These are phyloP conservation scores for Camarhynchus parvulus DNA, from an alignment of 2,113 vertebrate genomes.

Conservation along the genomic window DNA sequence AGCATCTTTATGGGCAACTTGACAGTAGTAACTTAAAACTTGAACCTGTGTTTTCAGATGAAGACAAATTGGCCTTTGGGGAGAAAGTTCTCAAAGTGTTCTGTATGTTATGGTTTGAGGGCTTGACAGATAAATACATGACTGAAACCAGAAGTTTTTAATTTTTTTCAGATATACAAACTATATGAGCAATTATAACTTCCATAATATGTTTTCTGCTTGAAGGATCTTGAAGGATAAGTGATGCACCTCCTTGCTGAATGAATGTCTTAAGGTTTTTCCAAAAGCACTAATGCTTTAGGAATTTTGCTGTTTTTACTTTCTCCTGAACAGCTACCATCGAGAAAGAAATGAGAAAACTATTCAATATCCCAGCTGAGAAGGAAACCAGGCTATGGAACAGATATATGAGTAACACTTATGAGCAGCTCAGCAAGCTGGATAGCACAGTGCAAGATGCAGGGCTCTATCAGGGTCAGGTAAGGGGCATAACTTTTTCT, in stretches of 20 bases:
- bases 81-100: background rate
- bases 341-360: constrained; percentile 91
- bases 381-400: constrained; percentile 95
- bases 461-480: constrained; percentile 95
- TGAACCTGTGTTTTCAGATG: background rate
- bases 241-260: background rate
- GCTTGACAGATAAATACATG: background rate
- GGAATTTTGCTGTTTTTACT: background rate
- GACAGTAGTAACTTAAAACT: background rate
- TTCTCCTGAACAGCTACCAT: constrained; percentile 82
- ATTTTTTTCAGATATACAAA: background rate
- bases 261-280: background rate
- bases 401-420: constrained; percentile 93
- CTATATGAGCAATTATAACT: background rate
- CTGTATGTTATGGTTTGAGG: background rate
- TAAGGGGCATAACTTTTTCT: constrained; percentile 44
- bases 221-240: background rate
- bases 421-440: constrained; percentile 90
- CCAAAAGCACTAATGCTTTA: background rate
- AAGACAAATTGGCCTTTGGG: background rate
- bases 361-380: constrained; percentile 89
- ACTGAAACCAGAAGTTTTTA: background rate
- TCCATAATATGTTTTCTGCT: background rate
- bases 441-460: constrained; percentile 96
- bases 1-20: background rate